Evolutionary conservation across 2,888 invertebrate genomes (phyloP), one percentile per base, ranked within the genome.

Genomic region (Glyphotaelius pellucidus): DNA sequence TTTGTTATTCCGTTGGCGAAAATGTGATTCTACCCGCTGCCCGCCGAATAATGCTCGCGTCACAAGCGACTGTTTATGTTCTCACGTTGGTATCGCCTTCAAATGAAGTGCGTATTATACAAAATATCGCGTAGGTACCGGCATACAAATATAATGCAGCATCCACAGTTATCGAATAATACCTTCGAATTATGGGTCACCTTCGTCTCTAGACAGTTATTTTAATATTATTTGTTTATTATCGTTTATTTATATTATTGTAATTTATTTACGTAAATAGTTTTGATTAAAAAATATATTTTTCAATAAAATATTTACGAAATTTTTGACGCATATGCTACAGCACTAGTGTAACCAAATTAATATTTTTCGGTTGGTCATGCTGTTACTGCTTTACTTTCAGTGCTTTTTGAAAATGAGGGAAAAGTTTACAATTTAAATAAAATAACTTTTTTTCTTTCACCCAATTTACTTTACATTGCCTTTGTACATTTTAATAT

Each of bases 41-140:
- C 91, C 91, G 92, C 90, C 92, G 90, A 85, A 92, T 80, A 85
- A 92, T 80, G 90, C 89, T 52, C 89, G 92, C 92, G 89, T 91
- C 79, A 90, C 67, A 67, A 87, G 67, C 80, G 80, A 80, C 35
- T 80, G 38, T 89, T 80, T 38, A 7, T 42, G 14, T 80, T 80
- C 12, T 80, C 83, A 92, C 92, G 90, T 90, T 91, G 90, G 91
- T 92, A 93, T 92, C 93, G 91, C 90, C 67, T 19, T 15, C 19
- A 15, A 15, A 31, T 87, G 87, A 87, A 87, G 87, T 87, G 30
- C 19, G 42, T 19, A 19, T 19, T 47, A 31, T 31, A 19, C 7
- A 32, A 31, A 9, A 31, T 84, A n/a, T 12, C 32, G 85, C 32
- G 87, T 67, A 87, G 31, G 30, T 87, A 31, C 31, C 31, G n/a